Evolutionary conservation across 2,113 vertebrate genomes (phyloP), one percentile per base, ranked within the genome.

Genomic region (Cranoglanis bouderius): DNA sequence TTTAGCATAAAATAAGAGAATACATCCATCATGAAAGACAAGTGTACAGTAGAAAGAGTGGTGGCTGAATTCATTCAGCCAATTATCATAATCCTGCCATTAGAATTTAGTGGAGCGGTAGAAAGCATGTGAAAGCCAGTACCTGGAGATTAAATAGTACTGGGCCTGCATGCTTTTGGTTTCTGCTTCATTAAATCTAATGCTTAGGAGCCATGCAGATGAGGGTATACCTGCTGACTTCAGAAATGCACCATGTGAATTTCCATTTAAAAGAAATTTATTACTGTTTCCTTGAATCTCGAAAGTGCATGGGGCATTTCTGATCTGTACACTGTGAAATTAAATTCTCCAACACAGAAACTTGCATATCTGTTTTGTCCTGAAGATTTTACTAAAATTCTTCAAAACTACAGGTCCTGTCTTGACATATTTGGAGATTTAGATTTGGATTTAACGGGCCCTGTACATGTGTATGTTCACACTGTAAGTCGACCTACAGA

Each of bases 1-100:
- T 9, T 70, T n/a, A 10, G 4, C 10, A 18, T 74, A 19, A 88
- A 61, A 61, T 35, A 35, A 35, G 70, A 61, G 82, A 63, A 38
- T 29, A 16, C 2, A 8, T 85, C 57, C 57, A 67, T 18, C 10
- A 26, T 40, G n/a, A 18, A 63, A 51, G 13, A 83, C 32, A 67
- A 46, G 49, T 19, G 46, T 63, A 6, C 16, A 8, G 38, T 35
- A 63, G n/a, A 85, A 65, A 65, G 26, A 24, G 82, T 85, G 59
- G 85, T 84, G 82, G 74, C 82, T 81, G 43, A 38, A 57, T 82
- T 65, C n/a, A 55, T 21, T 40, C 77, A 51, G 32, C 21, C 72
- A 65, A 85, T 89, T 85, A 89, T 85, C 83, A 89, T 85, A 89
- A 89, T 89, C 32, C 59, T 81, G 88, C 35, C 74, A 46, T 89